phyloP scores from a whole-genome alignment of 2,113 vertebrate species.

The Polypterus senegalus region DNA sequence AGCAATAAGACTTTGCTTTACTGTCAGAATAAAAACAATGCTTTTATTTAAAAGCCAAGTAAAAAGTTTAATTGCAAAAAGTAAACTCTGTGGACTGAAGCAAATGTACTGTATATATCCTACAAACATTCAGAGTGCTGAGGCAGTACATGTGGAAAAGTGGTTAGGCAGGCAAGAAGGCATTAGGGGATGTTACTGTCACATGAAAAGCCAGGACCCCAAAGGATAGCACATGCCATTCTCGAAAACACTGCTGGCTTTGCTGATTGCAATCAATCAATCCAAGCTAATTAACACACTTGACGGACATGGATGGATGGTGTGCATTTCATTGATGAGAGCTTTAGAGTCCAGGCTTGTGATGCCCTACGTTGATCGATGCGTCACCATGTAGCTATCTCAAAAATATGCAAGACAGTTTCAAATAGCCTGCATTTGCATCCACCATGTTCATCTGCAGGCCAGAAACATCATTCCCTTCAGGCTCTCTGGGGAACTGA shows the following conservation, averaged over 20 bases:
- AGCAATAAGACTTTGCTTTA: too few species aligned
- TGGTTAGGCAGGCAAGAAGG: too few species aligned
- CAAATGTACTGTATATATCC: too few species aligned
- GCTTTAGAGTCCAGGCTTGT: conserved; percentile 40
- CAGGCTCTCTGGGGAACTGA: conserved; percentile 14
- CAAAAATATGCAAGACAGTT: conserved; percentile 36
- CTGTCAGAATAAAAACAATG: too few species aligned
- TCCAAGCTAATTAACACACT: conserved; percentile 31
- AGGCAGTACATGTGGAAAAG: too few species aligned
- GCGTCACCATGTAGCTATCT: conserved; percentile 45
- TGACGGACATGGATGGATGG: conserved; percentile 46
- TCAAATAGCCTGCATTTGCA: conserved; percentile 37
- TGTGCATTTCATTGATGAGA: conserved; percentile 56
- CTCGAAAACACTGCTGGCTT: not conserved
- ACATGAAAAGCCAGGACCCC: conserved; percentile 8
- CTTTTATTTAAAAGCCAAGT: too few species aligned
- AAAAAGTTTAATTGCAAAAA: too few species aligned
- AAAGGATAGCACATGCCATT: conserved; percentile 6
- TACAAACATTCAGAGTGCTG: too few species aligned
- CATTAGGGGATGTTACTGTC: not conserved
- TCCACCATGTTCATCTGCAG: conserved; percentile 28
- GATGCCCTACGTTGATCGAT: conserved; percentile 40
- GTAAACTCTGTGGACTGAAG: too few species aligned
- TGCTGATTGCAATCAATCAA: not conserved
- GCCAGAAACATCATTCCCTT: conserved; percentile 16